These are phyloP conservation scores for Streblospio benedicti DNA, from an alignment of 1,140 invertebrate genomes.

Conservation along the genomic window DNA sequence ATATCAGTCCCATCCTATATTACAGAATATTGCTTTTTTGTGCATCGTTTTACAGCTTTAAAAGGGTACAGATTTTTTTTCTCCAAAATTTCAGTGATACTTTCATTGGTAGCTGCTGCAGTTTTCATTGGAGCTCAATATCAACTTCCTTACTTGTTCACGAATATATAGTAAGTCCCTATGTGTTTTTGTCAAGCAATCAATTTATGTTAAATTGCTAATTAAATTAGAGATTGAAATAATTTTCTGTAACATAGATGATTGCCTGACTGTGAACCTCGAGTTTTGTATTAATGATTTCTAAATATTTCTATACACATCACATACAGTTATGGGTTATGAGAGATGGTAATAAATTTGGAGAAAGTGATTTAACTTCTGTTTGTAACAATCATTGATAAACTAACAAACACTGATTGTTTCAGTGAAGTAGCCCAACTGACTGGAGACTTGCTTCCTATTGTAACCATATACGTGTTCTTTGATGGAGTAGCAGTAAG, in stretches of 20 bases:
- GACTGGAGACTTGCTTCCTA: slow-evolving; percentile 8
- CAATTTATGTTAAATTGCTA: background rate
- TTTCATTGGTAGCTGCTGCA: background rate
- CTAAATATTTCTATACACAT: background rate
- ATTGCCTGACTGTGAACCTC: too few species aligned
- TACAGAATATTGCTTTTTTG: background rate
- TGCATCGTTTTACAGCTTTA: background rate
- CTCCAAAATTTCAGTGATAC: background rate
- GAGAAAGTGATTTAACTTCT: background rate
- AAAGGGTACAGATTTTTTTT: background rate
- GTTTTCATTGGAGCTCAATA: slow-evolving; percentile 4
- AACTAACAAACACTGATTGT: background rate
- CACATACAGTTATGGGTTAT: background rate
- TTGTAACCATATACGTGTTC: slow-evolving; percentile 15
- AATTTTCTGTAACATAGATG: too few species aligned
- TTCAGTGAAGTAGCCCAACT: slow-evolving; percentile 11
- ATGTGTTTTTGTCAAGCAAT: background rate
- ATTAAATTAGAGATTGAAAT: background rate
- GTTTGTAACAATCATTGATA: background rate
- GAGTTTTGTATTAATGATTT: background rate
- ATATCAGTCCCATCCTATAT: background rate
- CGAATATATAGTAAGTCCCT: slow-evolving; percentile 4
- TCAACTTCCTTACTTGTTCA: slow-evolving; percentile 7
- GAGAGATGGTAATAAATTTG: background rate
- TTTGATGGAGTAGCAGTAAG: slow-evolving; percentile 16